Percentiles rank a stretch among this genome's conserved stretches.
These are phyloP conservation scores for Sipha maydis DNA, from an alignment of 2,888 invertebrate genomes.

Conservation along the genomic window DNA sequence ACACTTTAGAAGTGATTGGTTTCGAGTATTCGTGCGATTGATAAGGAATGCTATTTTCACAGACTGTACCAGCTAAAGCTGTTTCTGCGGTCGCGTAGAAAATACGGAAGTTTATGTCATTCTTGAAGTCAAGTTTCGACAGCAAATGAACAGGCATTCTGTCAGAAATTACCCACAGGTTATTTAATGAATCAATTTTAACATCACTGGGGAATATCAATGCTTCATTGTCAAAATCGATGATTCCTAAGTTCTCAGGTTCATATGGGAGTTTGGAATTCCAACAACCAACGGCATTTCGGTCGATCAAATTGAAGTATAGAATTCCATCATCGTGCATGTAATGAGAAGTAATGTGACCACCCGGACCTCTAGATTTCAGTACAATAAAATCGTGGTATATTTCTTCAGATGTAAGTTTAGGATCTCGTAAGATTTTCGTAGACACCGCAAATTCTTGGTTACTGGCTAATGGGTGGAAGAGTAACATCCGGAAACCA, in stretches of 20 bases:
- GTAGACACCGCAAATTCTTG: constrained; percentile 83
- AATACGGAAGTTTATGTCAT: constrained; percentile 80
- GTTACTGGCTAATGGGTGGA: constrained; percentile 84
- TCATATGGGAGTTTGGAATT: constrained; percentile 72
- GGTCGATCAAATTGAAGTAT: constrained; percentile 82
- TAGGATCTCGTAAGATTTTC: constrained; percentile 77
- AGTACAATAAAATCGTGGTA: constrained; percentile 80
- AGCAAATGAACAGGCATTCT: constrained; percentile 79
- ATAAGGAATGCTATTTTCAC: constrained; percentile 66
- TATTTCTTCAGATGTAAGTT: constrained; percentile 74
- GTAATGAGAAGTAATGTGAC: constrained; percentile 80
- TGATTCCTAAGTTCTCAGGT: constrained; percentile 73
- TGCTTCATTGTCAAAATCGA: constrained; percentile 74
- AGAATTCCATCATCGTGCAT: constrained; percentile 78
- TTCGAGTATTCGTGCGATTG: not conserved
- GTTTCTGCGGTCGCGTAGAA: constrained; percentile 75
- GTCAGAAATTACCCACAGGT: constrained; percentile 83
- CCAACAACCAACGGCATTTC: constrained; percentile 85
- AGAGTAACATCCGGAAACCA: constrained; percentile 73
- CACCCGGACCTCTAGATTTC: constrained; percentile 77
- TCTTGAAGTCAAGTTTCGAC: constrained; percentile 71
- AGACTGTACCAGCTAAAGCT: constrained; percentile 76
- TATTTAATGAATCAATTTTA: constrained; percentile 77
- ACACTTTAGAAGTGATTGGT: not conserved
- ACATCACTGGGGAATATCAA: constrained; percentile 85